Evolutionary conservation across 2,888 invertebrate species (phyloP).

Genomic region (Resseliella maxima): DNA sequence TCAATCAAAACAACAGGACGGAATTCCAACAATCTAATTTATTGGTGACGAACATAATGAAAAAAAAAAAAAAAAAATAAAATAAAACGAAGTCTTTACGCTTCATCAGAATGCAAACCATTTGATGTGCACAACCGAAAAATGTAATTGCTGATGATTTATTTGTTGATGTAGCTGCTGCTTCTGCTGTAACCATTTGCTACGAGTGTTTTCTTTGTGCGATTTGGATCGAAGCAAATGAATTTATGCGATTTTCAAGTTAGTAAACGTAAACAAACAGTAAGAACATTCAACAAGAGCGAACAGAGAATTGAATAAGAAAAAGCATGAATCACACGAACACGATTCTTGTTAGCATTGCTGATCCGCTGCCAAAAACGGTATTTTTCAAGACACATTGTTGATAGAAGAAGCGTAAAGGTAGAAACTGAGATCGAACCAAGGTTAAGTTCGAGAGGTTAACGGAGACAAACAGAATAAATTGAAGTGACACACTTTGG

Average conservation of each 20-base stretch:
- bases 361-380: background rate
- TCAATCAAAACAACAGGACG: conserved; percentile 21
- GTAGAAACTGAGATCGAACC: background rate
- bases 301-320: background rate
- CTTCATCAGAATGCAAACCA: background rate
- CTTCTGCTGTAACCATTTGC: background rate
- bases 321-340: too few relatives aligned
- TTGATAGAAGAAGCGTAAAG: background rate
- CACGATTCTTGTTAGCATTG: background rate
- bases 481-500: conserved; percentile 44
- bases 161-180: background rate
- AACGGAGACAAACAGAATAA: conserved; percentile 25
- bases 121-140: background rate
- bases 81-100: background rate
- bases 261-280: background rate
- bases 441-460: background rate
- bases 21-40: conserved; percentile 30
- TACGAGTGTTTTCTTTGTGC: background rate
- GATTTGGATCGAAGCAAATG: background rate
- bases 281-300: background rate
- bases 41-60: background rate
- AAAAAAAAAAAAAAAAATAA: background rate
- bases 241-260: background rate
- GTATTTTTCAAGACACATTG: background rate
- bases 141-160: conserved; percentile 40